These are phyloP conservation scores for Pollenia labialis DNA, from an alignment of 2,888 invertebrate species.

Conservation along the genomic window DNA sequence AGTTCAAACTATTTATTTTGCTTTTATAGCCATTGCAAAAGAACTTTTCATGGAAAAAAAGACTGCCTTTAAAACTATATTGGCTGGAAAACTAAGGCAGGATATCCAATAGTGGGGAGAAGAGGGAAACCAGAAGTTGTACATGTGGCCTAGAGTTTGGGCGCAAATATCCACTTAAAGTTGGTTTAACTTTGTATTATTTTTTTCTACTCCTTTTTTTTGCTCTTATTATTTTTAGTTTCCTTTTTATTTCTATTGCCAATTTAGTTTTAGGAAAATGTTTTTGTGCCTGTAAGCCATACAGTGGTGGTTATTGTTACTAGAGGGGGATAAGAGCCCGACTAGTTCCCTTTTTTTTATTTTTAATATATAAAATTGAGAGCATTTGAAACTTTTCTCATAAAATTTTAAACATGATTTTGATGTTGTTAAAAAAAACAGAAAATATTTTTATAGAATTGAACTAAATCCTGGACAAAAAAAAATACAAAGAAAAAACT, in stretches of 20 bases:
- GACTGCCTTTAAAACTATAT: constrained; percentile 16
- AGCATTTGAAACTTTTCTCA: constrained; percentile 71
- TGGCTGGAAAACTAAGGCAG: constrained; percentile 29
- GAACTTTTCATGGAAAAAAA: not conserved
- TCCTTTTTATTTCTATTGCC: constrained; percentile 39
- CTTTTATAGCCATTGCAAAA: not conserved
- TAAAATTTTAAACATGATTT: constrained; percentile 69
- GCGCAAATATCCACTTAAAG: constrained; percentile 54
- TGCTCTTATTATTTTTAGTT: not conserved
- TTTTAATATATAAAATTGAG: constrained; percentile 29
- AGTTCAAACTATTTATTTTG: not conserved
- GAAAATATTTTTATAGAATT: not conserved
- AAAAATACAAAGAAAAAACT: not conserved
- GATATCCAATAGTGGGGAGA: not conserved
- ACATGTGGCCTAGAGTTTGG: constrained; percentile 30
- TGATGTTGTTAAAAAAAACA: constrained; percentile 19
- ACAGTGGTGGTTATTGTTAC: not conserved
- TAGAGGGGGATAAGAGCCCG: constrained; percentile 37
- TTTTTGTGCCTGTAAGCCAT: not conserved
- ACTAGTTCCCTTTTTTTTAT: constrained; percentile 2
- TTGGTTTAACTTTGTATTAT: constrained; percentile 48
- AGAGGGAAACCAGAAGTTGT: constrained; percentile 4
- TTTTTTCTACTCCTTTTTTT: not conserved
- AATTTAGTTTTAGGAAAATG: constrained; percentile 53
- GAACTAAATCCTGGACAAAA: not conserved